Conservation (phyloP, 2,888 invertebrate species). For the Pammene fasciana region DNA sequence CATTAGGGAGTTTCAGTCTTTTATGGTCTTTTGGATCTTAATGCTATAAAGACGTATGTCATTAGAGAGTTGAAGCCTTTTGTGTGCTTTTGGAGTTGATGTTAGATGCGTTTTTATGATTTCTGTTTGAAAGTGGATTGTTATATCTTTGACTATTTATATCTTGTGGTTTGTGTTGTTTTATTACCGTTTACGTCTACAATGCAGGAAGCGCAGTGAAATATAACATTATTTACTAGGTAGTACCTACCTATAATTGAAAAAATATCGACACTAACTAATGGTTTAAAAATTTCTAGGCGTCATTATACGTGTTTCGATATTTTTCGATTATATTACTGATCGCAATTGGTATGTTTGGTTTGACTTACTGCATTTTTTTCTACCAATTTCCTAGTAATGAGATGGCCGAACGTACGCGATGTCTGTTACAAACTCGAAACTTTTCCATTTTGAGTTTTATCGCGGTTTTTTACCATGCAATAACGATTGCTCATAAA, state of each 20-base stretch:
- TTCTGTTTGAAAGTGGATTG: slow-evolving; percentile 26
- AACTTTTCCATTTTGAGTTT: not conserved
- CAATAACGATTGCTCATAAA: no score
- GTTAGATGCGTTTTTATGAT: slow-evolving; percentile 33
- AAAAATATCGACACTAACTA: no score
- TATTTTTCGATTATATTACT: no score
- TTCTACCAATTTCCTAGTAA: no score
- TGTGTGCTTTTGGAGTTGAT: slow-evolving; percentile 1
- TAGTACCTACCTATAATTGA: not conserved
- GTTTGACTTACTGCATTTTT: no score
- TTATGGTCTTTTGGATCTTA: not conserved
- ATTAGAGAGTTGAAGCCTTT: not conserved
- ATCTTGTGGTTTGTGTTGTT: slow-evolving; percentile 14
- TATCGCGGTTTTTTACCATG: no score
- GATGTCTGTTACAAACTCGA: not conserved
- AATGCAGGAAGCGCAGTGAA: slow-evolving; percentile 7
- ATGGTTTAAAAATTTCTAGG: no score
- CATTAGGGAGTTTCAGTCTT: no score
- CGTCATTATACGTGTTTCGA: no score
- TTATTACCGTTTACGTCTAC: slow-evolving; percentile 10
- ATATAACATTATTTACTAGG: not conserved
- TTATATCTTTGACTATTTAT: slow-evolving; percentile 23
- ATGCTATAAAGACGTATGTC: not conserved
- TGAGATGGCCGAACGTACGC: not conserved
- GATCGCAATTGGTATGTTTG: no score